Evolutionary conservation across 2,113 vertebrate genomes (phyloP), one percentile per base, ranked within the genome.

Genomic region (Pitta sordida): DNA sequence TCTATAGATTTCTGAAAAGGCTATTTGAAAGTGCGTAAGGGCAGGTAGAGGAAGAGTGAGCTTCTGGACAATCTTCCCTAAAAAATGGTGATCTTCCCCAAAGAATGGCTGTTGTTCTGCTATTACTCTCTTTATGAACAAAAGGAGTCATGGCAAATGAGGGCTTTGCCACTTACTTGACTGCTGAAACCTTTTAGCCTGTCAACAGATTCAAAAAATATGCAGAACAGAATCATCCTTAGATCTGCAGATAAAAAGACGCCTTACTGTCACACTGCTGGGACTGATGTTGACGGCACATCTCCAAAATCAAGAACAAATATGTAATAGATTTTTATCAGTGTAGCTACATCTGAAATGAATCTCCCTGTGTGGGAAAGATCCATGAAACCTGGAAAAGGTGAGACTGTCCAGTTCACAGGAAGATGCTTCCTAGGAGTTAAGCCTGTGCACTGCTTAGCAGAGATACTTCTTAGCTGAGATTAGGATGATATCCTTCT

Each of bases 1-100:
- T 91, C 89, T 13, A 13, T 27, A 34, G 85, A 76, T 94, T 92
- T 94, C 75, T 41, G 22, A 95, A 96, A 93, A 85, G 43, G 59
- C 82, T 73, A 56, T 43, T n/a, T 53, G 46, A 82, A 75, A 87
- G 74, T 68, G 63, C 71, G 48, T 76, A 94, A 68, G 1, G 26
- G 37, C 39, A 63, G 67, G 62, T 58, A 89, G 78, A 95, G 69
- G 82, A 94, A 65, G 24, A 94, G 56, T 2, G 2, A 53, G 21
- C 34, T 62, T 62, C 74, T 60, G 58, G 39, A 91, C 16, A 12
- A 53, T 90, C 39, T 94, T 75, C 77, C 37, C 71, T 21, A 48
- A 53, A 77, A 71, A 52, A 70, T 39, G 65, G 58, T 44, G 56
- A 23, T 36, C 22, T 34, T 37, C 24, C 60, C 62, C 17, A 58